A percentile compares a stretch with the other conserved stretches of the same genome.
Conservation (phyloP, 2,888 invertebrate genomes). For the Chymomyza procnemis region DNA sequence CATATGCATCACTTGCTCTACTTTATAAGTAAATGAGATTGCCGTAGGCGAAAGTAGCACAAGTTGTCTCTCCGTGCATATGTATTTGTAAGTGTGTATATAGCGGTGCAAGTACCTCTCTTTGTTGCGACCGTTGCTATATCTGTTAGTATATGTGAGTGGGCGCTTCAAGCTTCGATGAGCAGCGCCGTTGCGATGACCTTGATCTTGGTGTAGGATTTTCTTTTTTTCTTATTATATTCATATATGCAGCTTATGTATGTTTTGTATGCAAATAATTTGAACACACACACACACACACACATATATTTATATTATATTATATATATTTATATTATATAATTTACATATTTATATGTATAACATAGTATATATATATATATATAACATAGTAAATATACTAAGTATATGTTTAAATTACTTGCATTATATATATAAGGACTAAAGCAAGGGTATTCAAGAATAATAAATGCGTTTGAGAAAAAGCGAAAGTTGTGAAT, state of each 20-base stretch:
- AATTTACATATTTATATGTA: too few species aligned
- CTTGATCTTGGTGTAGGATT: slow-evolving; percentile 2
- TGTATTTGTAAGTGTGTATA: not conserved
- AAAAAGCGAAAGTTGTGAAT: not conserved
- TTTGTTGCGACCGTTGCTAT: too few species aligned
- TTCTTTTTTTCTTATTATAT: not conserved
- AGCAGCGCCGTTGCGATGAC: not conserved
- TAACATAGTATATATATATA: too few species aligned
- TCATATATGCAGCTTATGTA: not conserved
- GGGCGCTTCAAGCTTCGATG: not conserved
- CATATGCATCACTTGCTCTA: slow-evolving; percentile 1
- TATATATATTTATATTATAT: too few species aligned
- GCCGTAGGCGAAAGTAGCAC: not conserved
- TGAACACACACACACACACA: too few species aligned
- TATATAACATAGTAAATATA: too few species aligned
- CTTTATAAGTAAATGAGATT: slow-evolving; percentile 1
- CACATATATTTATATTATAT: too few species aligned
- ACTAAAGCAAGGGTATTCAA: not conserved
- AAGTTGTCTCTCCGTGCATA: not conserved
- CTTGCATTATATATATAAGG: not conserved
- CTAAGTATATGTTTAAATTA: too few species aligned
- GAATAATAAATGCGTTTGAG: not conserved
- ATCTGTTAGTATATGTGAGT: not conserved
- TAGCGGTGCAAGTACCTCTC: not conserved
- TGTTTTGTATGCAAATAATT: not conserved